Conservation (phyloP, 1,140 invertebrate species). For the Nasonia vitripennis region DNA sequence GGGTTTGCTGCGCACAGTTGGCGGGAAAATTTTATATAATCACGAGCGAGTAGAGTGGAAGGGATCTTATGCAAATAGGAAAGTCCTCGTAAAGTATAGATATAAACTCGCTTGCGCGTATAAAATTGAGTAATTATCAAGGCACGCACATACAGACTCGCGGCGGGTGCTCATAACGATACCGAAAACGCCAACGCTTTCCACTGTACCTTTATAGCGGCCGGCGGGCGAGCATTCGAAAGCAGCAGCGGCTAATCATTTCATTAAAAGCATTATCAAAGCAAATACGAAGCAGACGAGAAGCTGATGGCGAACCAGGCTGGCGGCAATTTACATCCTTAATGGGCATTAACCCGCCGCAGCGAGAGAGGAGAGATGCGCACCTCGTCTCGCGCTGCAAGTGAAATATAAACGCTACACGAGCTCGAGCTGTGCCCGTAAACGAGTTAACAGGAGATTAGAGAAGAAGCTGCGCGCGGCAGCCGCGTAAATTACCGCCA, state of each 20-base stretch:
- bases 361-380: background rate
- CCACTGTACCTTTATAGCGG: background rate
- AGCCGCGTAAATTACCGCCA: conserved; percentile 10
- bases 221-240: conserved; percentile 3
- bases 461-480: background rate
- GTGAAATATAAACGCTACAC: conserved; percentile 31
- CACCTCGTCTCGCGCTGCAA: background rate
- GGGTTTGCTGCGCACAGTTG: background rate
- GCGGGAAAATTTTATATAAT: background rate
- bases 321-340: conserved; percentile 42
- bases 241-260: conserved; percentile 29
- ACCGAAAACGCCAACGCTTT: background rate
- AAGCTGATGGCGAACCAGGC: background rate
- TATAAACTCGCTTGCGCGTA: background rate
- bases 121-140: conserved; percentile 28
- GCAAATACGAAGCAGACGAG: conserved; percentile 17
- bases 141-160: no score
- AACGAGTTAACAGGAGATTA: conserved; percentile 33
- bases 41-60: background rate
- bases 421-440: background rate
- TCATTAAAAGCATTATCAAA: conserved; percentile 47
- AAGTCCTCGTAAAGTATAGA: conserved; percentile 9
- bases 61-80: conserved; percentile 19
- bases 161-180: background rate
- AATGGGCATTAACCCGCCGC: background rate